phyloP scores from a whole-genome alignment of 2,797 vertebrate species.

The Tragelaphus oryx region DNA sequence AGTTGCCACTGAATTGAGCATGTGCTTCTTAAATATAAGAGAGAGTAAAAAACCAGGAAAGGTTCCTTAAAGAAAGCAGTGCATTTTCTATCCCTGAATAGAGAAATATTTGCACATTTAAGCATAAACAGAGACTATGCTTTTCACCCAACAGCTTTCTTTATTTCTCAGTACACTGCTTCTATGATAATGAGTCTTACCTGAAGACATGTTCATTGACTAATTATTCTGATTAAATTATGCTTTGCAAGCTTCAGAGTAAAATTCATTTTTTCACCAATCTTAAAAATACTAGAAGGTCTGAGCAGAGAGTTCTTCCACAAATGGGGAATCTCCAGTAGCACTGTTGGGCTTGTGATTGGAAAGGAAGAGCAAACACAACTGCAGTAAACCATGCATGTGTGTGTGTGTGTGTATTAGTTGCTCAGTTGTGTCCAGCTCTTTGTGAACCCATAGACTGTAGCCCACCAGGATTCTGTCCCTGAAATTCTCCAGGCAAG shows the following conservation, averaged over 20 bases:
- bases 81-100: neutral
- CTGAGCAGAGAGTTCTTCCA: neutral
- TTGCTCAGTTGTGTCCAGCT: neutral
- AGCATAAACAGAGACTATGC: neutral
- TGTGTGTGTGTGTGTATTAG: neutral
- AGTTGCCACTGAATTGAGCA: slow-evolving; percentile 44
- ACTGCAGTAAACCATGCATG: neutral
- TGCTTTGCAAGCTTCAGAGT: neutral
- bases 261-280: neutral
- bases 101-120: neutral
- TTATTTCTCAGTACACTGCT: neutral
- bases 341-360: neutral
- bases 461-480: neutral
- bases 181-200: neutral
- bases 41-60: neutral
- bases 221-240: neutral
- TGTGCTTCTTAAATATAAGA: neutral
- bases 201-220: neutral
- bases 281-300: neutral
- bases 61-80: neutral
- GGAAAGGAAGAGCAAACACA: neutral
- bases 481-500: neutral
- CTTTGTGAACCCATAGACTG: neutral
- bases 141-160: neutral
- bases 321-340: neutral